phyloP scores from a whole-genome alignment of 2,888 invertebrate genomes.

The Habrosyne pyritoides region DNA sequence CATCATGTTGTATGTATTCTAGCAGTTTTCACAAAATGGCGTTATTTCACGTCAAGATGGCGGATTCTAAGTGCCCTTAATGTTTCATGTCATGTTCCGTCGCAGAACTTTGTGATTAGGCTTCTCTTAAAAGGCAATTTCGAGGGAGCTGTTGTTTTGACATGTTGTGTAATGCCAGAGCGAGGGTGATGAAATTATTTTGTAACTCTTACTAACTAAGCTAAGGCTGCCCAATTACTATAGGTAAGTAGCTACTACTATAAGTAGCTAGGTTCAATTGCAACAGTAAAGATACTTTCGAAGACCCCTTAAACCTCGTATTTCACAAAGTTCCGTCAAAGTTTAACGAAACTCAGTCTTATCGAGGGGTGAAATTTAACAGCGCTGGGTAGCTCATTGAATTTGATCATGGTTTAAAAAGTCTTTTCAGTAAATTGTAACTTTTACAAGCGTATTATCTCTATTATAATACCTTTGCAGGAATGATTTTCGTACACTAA shows the following conservation, averaged over 20 bases:
- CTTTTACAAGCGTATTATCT: too few relatives aligned
- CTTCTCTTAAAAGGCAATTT: constrained; percentile 36
- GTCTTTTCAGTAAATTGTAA: too few relatives aligned
- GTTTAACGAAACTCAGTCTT: constrained; percentile 20
- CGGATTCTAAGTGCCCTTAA: constrained; percentile 32
- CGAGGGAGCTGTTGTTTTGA: constrained; percentile 23
- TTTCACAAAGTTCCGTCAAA: constrained; percentile 5
- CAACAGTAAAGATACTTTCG: neutral
- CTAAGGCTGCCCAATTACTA: too few relatives aligned
- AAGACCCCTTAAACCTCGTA: neutral
- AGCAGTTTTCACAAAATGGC: neutral
- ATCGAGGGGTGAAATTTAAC: constrained; percentile 19
- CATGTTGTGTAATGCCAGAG: constrained; percentile 16
- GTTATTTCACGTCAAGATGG: constrained; percentile 18
- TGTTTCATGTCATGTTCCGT: constrained; percentile 30
- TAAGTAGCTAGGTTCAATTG: neutral
- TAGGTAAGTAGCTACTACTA: neutral
- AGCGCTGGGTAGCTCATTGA: neutral
- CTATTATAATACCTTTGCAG: too few relatives aligned
- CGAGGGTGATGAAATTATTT: too few relatives aligned
- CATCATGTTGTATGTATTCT: neutral
- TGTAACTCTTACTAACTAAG: too few relatives aligned
- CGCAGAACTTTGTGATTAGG: constrained; percentile 45
- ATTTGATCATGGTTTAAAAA: neutral
- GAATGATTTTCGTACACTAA: too few relatives aligned